These are phyloP conservation scores for Pharmacophagus antenor DNA, from an alignment of 2,888 invertebrate species.

Conservation along the genomic window DNA sequence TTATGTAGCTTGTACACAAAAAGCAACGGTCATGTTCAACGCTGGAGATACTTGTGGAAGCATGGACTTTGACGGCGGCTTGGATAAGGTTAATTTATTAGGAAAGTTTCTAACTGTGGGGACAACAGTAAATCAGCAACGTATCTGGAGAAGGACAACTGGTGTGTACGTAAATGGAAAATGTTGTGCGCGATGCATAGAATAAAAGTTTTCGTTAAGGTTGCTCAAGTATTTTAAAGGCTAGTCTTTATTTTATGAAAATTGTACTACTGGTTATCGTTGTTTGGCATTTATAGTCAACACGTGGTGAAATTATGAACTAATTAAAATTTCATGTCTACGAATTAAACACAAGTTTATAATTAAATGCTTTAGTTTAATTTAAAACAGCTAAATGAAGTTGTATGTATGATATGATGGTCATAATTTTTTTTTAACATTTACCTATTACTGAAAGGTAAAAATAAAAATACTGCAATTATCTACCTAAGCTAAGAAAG, in stretches of 20 bases:
- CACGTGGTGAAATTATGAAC: not conserved
- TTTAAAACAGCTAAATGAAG: too few relatives aligned
- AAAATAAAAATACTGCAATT: too few relatives aligned
- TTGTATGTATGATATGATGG: too few relatives aligned
- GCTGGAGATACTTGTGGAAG: slow-evolving; percentile 60
- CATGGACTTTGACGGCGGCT: slow-evolving; percentile 71
- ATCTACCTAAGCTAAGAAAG: too few relatives aligned
- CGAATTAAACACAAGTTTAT: too few relatives aligned
- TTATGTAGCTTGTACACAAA: slow-evolving; percentile 66
- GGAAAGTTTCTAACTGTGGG: slow-evolving; percentile 65
- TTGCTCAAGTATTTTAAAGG: not conserved
- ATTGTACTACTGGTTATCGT: not conserved
- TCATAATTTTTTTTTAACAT: too few relatives aligned
- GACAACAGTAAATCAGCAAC: slow-evolving; percentile 64
- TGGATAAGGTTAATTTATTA: slow-evolving; percentile 77
- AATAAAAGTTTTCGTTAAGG: not conserved
- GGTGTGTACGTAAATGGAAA: slow-evolving; percentile 26
- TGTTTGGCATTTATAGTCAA: not conserved
- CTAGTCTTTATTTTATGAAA: not conserved
- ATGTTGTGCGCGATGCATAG: slow-evolving; percentile 10
- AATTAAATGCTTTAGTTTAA: too few relatives aligned
- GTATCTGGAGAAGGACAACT: slow-evolving; percentile 30
- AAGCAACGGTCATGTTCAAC: slow-evolving; percentile 58
- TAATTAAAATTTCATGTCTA: too few relatives aligned
- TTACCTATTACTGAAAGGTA: too few relatives aligned